Evolutionary conservation across 1,140 invertebrate species (phyloP).

Genomic region (Gonioctena quinquepunctata): DNA sequence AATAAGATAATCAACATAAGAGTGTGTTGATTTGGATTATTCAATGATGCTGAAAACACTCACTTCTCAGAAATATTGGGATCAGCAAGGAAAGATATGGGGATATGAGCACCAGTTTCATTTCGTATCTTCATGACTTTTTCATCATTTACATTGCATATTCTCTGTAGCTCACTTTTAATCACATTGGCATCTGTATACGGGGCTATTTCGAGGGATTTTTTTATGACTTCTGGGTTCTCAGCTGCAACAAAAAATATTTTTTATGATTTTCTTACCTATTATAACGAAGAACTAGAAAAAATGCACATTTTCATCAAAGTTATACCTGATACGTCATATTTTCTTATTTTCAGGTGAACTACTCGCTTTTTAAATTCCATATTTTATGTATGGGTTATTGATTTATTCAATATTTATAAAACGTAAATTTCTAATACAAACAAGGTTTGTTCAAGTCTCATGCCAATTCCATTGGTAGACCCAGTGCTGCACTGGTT

Average conservation of each 20-base stretch:
- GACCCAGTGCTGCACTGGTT: too few relatives aligned
- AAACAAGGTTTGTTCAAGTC: too few relatives aligned
- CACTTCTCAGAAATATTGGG: slow-evolving; percentile 15
- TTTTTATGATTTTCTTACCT: background rate
- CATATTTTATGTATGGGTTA: too few relatives aligned
- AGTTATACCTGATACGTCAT: slow-evolving; percentile 41
- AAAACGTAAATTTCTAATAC: too few relatives aligned
- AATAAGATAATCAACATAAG: background rate
- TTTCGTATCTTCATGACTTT: slow-evolving; percentile 53
- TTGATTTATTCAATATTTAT: too few relatives aligned
- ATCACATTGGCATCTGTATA: slow-evolving; percentile 42
- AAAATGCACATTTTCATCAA: background rate
- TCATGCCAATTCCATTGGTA: too few relatives aligned
- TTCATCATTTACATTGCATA: slow-evolving; percentile 42
- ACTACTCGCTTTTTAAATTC: slow-evolving; percentile 23
- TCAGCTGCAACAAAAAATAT: slow-evolving; percentile 24
- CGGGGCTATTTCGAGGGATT: slow-evolving; percentile 39
- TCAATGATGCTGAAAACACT: background rate
- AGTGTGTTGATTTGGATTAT: background rate
- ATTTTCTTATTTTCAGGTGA: slow-evolving; percentile 40
- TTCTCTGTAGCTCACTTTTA: slow-evolving; percentile 39
- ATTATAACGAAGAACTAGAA: background rate
- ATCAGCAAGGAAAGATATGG: slow-evolving; percentile 46
- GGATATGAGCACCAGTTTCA: slow-evolving; percentile 43
- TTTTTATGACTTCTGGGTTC: slow-evolving; percentile 33